Percentiles rank a stretch among this genome's conserved stretches.
phyloP scores from a whole-genome alignment of 2,113 vertebrate genomes.

The Daphoenositta chrysoptera region DNA sequence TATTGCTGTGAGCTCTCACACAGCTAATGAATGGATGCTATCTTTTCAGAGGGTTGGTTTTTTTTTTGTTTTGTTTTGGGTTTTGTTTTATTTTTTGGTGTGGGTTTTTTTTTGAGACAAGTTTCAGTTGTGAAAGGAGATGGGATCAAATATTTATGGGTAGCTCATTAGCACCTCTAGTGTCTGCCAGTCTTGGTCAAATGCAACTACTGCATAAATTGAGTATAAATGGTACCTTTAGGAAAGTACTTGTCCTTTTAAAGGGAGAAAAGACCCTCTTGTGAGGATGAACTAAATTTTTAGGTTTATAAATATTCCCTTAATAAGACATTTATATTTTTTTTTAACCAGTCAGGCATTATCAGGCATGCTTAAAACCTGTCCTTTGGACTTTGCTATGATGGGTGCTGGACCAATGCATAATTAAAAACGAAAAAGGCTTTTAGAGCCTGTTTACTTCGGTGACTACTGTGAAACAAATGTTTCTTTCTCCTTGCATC shows the following conservation, averaged over 20 bases:
- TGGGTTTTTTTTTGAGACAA: not conserved
- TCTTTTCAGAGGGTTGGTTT: not conserved
- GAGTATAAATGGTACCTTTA: not conserved
- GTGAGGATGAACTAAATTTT: not conserved
- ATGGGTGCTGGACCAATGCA: conserved; percentile 67
- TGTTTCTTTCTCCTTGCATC: conserved; percentile 81
- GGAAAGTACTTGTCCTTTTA: not conserved
- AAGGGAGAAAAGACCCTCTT: not conserved
- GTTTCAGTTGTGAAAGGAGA: not conserved
- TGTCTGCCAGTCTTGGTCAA: not conserved
- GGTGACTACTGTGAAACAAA: conserved; percentile 85
- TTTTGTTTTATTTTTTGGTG: not conserved
- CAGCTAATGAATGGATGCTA: not conserved
- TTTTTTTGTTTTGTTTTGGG: not conserved
- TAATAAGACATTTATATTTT: not conserved
- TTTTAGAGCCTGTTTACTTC: conserved; percentile 87
- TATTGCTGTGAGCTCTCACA: not conserved
- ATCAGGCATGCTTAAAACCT: conserved; percentile 21
- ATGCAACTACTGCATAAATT: not conserved
- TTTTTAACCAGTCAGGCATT: conserved; percentile 52
- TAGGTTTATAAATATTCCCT: not conserved
- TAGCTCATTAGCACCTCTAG: conserved; percentile 47
- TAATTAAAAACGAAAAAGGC: conserved; percentile 77
- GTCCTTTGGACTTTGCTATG: conserved; percentile 44
- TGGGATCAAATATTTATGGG: not conserved